Evolutionary conservation across 2,888 invertebrate genomes (phyloP).

Genomic region (Eupithecia vulgata): DNA sequence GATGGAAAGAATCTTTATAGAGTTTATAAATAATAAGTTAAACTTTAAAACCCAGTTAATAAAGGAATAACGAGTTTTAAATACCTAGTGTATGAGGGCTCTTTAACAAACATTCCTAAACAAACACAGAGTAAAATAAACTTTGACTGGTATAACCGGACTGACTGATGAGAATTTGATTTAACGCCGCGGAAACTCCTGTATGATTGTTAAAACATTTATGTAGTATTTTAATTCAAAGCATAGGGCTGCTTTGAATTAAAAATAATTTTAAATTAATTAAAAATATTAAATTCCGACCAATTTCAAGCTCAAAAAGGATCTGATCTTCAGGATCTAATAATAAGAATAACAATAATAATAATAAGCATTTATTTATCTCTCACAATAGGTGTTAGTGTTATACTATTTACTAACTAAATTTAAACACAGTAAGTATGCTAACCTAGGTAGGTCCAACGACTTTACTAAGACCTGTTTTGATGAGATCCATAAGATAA

Average conservation of each 20-base stretch:
- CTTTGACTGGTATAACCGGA: neutral
- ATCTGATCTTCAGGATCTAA: neutral
- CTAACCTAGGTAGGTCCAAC: too few species aligned
- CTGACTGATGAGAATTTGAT: neutral
- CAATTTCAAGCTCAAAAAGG: neutral
- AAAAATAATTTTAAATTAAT: too few species aligned
- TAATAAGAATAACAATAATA: too few species aligned
- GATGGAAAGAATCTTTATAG: neutral
- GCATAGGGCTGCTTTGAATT: too few species aligned
- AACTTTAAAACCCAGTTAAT: neutral
- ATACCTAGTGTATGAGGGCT: neutral
- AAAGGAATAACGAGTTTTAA: neutral
- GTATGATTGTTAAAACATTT: neutral
- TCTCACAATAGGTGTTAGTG: too few species aligned
- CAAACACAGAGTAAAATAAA: constrained; percentile 18
- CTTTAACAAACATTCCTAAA: constrained; percentile 20
- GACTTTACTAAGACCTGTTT: too few species aligned
- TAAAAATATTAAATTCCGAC: neutral
- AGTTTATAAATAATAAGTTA: neutral
- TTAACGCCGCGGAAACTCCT: neutral
- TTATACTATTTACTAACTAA: too few species aligned
- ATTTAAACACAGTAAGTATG: too few species aligned
- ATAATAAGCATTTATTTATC: too few species aligned
- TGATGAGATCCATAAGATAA: too few species aligned
- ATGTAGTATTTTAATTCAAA: neutral